Evolutionary conservation across 1,140 invertebrate species (phyloP).

Genomic region (Stenopsyche tienmushanensis): DNA sequence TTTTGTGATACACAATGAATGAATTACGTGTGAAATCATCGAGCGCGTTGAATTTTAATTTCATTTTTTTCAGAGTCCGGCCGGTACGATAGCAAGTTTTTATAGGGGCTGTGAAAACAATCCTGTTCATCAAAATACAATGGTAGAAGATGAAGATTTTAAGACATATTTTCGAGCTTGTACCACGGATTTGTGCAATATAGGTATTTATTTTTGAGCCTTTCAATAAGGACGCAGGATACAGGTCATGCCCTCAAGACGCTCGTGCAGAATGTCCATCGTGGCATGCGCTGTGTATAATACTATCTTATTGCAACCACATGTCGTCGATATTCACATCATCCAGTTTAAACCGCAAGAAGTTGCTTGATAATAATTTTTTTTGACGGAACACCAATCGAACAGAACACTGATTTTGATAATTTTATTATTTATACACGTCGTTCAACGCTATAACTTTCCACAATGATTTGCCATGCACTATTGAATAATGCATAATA

Average conservation of each 20-base stretch:
- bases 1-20: not conserved
- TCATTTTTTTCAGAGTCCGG: conserved; percentile 49
- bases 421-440: too few relatives aligned
- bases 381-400: not conserved
- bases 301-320: too few relatives aligned
- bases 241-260: too few relatives aligned
- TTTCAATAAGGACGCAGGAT: not conserved
- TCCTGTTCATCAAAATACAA: conserved; percentile 52
- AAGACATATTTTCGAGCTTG: conserved; percentile 55
- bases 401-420: not conserved
- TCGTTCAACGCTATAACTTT: too few relatives aligned
- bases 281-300: too few relatives aligned
- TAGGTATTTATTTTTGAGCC: conserved; percentile 44
- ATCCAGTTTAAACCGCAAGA: too few relatives aligned
- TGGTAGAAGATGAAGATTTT: conserved; percentile 51
- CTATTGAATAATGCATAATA: too few relatives aligned
- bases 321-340: too few relatives aligned
- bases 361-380: not conserved
- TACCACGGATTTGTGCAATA: conserved; percentile 54
- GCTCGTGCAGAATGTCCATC: too few relatives aligned
- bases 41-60: not conserved
- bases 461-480: too few relatives aligned
- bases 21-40: conserved; percentile 2
- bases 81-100: conserved; percentile 52
- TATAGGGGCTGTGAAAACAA: conserved; percentile 50